Evolutionary conservation across 2,888 invertebrate species (phyloP).

Genomic region (Polyommatus iphigenia): DNA sequence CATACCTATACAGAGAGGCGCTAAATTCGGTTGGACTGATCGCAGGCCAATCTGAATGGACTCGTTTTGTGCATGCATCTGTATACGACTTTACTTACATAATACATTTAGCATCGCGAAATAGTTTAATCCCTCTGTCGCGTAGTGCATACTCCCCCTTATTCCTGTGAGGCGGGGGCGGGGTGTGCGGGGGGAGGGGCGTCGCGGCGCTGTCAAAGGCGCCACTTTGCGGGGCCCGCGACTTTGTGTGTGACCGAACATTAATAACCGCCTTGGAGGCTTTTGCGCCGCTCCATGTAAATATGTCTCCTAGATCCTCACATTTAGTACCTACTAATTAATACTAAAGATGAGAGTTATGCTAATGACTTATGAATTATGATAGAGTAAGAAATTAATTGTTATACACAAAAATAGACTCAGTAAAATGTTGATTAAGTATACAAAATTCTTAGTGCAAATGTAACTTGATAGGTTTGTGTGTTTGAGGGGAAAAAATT

Average conservation of each 20-base stretch:
- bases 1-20: too few species aligned
- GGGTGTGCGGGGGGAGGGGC: conserved; percentile 46
- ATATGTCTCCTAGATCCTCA: background rate
- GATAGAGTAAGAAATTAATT: background rate
- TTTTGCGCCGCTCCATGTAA: background rate
- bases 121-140: background rate
- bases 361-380: too few species aligned
- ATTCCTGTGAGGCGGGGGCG: conserved; percentile 52
- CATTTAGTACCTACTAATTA: background rate
- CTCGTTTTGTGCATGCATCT: too few species aligned
- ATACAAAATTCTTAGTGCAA: too few species aligned
- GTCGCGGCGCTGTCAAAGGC: conserved; percentile 63
- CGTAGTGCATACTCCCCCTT: background rate
- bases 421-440: too few species aligned
- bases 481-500: too few species aligned
- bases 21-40: too few species aligned
- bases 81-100: background rate
- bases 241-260: conserved; percentile 66
- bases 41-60: too few species aligned
- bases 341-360: background rate
- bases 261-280: conserved; percentile 69
- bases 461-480: too few species aligned
- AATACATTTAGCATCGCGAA: background rate
- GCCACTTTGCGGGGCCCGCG: conserved; percentile 68
- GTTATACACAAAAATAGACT: background rate